Conservation (phyloP, 2,888 invertebrate genomes). For the Axea sp. region DNA sequence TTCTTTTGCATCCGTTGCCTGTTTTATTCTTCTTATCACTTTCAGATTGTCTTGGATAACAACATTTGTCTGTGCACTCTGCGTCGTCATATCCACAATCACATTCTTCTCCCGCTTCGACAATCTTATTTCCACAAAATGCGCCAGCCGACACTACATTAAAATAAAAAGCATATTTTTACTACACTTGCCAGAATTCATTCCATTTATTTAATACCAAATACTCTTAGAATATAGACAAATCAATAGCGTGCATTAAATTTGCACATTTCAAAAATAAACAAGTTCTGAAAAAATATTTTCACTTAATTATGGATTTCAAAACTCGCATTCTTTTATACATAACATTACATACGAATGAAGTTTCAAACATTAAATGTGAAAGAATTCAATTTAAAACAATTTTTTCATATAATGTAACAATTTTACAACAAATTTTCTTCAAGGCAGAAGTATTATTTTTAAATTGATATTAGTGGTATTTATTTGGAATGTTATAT, state of each 20-base stretch:
- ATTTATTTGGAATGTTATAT: no score
- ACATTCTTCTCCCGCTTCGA: conserved; percentile 98
- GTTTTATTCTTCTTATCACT: conserved; percentile 85
- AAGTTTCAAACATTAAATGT: no score
- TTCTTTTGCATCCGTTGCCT: conserved; percentile 90
- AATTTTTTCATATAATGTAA: no score
- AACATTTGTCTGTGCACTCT: conserved; percentile 96
- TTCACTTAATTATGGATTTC: no score
- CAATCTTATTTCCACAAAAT: conserved; percentile 99
- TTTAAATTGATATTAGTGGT: no score
- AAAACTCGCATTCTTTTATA: no score
- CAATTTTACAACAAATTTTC: no score
- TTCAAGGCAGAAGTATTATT: no score
- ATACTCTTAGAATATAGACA: no score
- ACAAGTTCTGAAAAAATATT: background rate
- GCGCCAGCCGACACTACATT: conserved; percentile 89
- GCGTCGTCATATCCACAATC: conserved; percentile 96
- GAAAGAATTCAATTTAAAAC: no score
- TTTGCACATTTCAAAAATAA: conserved; percentile 12
- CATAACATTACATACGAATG: no score
- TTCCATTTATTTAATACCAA: conserved; percentile 22
- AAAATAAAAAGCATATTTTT: conserved; percentile 47
- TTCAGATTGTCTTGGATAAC: conserved; percentile 91
- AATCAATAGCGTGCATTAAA: conserved; percentile 13
- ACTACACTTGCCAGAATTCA: conserved; percentile 9